Evolutionary conservation across 2,113 vertebrate species (phyloP), one percentile per base, ranked within the genome.

Genomic region (Recurvirostra avosetta): DNA sequence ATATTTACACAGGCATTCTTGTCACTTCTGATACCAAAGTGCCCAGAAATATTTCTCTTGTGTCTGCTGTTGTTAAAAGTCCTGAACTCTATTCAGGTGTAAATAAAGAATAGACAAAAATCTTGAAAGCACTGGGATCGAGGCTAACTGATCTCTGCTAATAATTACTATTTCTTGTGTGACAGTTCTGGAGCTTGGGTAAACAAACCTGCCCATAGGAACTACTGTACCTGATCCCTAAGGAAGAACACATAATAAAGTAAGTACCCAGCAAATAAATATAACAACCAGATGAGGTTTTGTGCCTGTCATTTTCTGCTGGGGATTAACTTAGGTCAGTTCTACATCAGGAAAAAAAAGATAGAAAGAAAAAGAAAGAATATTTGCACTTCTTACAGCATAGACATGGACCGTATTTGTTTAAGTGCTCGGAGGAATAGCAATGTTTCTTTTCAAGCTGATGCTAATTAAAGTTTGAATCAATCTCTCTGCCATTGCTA

Each of bases 401-500:
- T 22, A 83, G 26, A 36, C 13, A 76, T 30, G 8, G 8, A 61
- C 22, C 0, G 0, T 49, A 68, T 90, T 72, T 80, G 21, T 87
- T 74, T 80, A 87, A 80, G n/a, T 27, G 9, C 4, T 38, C 11
- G 45, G 30, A 90, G 14, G 11, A 61, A 47, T 18, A 88, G 12
- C 19, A 78, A 11, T 18, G 5, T 61, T 91, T 71, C 83, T 94
- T 91, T 92, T 55, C 34, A 75, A 74, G 41, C 4, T 19, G 49
- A 25, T 74, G 26, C 8, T 94, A 92, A 92, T 88, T 88, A 67
- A 61, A 88, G 23, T 66, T 82, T 75, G 56, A 96, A 79, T 94
- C 53, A 95, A 90, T 86, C 8, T 72, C n/a, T 88, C 41, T 88
- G 56, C 3, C 34, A 36, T 30, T 70, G 15, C 4, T 90, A 81